A percentile compares a stretch with the other conserved stretches of the same genome.
Conservation (phyloP, 2,113 vertebrate species). For the Antigone vipio region DNA sequence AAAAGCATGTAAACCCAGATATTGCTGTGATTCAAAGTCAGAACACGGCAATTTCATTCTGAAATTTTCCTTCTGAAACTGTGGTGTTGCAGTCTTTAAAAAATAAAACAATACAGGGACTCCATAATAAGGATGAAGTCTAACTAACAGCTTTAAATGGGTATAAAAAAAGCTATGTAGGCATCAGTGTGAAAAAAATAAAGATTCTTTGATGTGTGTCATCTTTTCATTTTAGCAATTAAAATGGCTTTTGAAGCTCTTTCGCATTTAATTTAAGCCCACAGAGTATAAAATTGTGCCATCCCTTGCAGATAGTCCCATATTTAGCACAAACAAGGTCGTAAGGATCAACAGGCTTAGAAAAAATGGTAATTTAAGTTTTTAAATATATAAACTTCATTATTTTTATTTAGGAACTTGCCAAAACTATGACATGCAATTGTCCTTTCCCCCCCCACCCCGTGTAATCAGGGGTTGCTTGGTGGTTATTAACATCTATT, state of each 20-base stretch:
- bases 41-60: background rate
- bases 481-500: background rate
- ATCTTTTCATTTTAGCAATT: slow-evolving; percentile 73
- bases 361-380: slow-evolving; percentile 50
- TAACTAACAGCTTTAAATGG: slow-evolving; percentile 57
- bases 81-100: background rate
- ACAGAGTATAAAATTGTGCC: slow-evolving; percentile 62
- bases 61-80: background rate
- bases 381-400: slow-evolving; percentile 44
- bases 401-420: slow-evolving; percentile 31
- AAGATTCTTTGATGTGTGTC: slow-evolving; percentile 68
- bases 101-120: background rate
- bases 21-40: background rate
- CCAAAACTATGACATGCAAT: background rate
- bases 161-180: slow-evolving; percentile 47
- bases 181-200: slow-evolving; percentile 45
- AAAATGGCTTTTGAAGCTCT: slow-evolving; percentile 73
- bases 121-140: slow-evolving; percentile 27
- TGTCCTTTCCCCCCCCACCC: background rate
- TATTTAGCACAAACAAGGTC: slow-evolving; percentile 72
- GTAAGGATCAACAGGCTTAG: slow-evolving; percentile 50
- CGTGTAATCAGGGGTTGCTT: background rate
- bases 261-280: slow-evolving; percentile 67
- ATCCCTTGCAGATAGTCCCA: slow-evolving; percentile 49
- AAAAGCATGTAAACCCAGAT: background rate